Conservation (phyloP, 2,113 vertebrate species). For the Platanista minor region DNA sequence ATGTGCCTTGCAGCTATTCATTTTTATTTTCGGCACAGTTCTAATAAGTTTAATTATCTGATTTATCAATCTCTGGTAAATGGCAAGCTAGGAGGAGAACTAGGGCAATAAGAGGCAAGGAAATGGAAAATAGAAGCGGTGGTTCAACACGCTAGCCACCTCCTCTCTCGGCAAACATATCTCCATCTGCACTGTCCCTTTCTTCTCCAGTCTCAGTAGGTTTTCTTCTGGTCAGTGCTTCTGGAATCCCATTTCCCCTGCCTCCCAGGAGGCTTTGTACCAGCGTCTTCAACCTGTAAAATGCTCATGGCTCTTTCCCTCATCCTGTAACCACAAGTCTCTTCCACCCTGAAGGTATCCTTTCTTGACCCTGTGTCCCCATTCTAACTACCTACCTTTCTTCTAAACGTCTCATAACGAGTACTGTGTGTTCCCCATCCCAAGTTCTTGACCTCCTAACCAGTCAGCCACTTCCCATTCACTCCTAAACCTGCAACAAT, state of each 20-base stretch:
- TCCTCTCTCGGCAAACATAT: not conserved
- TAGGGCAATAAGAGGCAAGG: not conserved
- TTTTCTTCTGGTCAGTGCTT: not conserved
- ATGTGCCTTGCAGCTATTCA: constrained; percentile 8
- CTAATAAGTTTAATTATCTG: constrained; percentile 41
- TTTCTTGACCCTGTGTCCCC: not conserved
- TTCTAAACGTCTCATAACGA: not conserved
- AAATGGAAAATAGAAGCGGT: not conserved
- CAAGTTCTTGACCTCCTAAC: not conserved
- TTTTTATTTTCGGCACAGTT: constrained; percentile 35
- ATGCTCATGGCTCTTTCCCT: not conserved
- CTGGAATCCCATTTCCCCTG: not conserved
- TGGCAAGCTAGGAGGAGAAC: not conserved
- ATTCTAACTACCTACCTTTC: not conserved
- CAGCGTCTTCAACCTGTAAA: not conserved
- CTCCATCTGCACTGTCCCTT: not conserved
- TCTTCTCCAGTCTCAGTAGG: not conserved
- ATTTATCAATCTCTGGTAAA: constrained; percentile 16
- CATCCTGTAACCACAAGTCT: not conserved
- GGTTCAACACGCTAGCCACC: not conserved
- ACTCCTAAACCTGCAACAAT: not conserved
- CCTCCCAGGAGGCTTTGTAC: not conserved
- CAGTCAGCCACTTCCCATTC: not conserved
- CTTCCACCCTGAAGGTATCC: not conserved
- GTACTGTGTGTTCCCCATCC: not conserved